Percentiles rank a stretch among this genome's conserved stretches.
phyloP scores from a whole-genome alignment of 1,140 invertebrate genomes.

The Philopotamus ludificatus region DNA sequence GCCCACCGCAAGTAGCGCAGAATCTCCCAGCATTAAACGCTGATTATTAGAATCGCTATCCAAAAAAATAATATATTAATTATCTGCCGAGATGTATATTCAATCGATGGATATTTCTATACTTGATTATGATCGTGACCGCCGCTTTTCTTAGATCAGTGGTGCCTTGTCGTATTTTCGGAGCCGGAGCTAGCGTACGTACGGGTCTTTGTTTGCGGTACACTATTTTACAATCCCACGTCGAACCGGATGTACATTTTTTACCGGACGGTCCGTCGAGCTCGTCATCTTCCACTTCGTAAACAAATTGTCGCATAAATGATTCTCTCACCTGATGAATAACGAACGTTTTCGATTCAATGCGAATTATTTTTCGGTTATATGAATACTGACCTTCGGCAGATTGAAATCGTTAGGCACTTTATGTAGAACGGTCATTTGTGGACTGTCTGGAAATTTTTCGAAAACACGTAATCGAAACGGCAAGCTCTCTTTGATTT shows the following conservation, averaged over 20 bases:
- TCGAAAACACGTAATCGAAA: constrained; percentile 95
- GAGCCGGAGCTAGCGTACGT: constrained; percentile 67
- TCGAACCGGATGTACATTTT: constrained; percentile 30
- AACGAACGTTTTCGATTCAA: constrained; percentile 29
- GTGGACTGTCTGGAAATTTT: constrained; percentile 97
- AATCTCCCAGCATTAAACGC: constrained; percentile 82
- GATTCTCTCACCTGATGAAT: constrained; percentile 85
- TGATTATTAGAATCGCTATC: constrained; percentile 88
- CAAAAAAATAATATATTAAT: constrained; percentile 24
- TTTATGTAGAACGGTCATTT: constrained; percentile 96
- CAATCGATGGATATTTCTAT: constrained; percentile 43
- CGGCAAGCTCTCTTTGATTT: constrained; percentile 94
- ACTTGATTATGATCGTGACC: constrained; percentile 77
- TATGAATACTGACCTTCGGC: constrained; percentile 71
- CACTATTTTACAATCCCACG: constrained; percentile 68
- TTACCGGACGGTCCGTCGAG: constrained; percentile 51
- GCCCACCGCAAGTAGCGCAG: constrained; percentile 83
- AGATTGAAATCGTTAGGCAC: constrained; percentile 94
- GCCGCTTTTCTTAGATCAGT: constrained; percentile 69
- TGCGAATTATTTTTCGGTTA: background rate
- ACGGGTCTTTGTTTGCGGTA: constrained; percentile 75
- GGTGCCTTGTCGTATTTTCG: constrained; percentile 67
- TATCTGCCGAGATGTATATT: background rate
- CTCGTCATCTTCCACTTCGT: constrained; percentile 80
- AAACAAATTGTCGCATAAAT: constrained; percentile 97